Base-by-base conservation (phyloP, 2,888 invertebrate genomes). In the Scaptomyza cyrtandrae region DNA sequence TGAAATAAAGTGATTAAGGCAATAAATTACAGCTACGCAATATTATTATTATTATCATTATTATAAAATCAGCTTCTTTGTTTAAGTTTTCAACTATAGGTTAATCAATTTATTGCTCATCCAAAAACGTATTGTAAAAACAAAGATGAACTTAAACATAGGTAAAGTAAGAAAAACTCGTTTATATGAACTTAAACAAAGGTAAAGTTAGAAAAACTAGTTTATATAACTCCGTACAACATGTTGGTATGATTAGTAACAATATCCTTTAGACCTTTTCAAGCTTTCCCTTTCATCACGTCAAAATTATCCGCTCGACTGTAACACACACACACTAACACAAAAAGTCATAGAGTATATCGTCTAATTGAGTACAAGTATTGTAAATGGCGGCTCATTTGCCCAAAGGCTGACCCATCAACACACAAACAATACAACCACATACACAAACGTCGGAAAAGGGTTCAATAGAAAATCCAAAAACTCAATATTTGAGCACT, bases 401-500 rank as follows among this genome's bases (percentile, higher is more conserved):
- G 64, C 60, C 82, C 52, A 74, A 50, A 46, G 86, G 77, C 80
- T 80, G 77, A 76, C 72, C 80, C 46, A 71, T 37, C 46, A 71
- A 45, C 53, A 54, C 31, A 64, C 55, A 29, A 24, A 44, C 44
- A 41, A 24, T 16, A n/a, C 37, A 19, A 52, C 39, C 54, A 45
- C 31, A 44, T 49, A 53, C 24, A 37, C 10, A 44, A 24, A 43
- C 50, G 49, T 29, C 24, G 9, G 43, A 19, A 67, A 75, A 79
- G 73, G 41, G 41, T 89, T 76, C 76, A 67, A 89, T 89, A 65
- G 43, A 72, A 84, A 84, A 87, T 88, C 89, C 78, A 73, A 78
- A 89, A 89, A 78, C 72, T 79, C 89, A 89, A 89, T 89, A 87
- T 88, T 89, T 89, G 89, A 77, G 68, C 59, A 75, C 66, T 69